Evolutionary conservation across 2,888 invertebrate species (phyloP), one percentile per base, ranked within the genome.

Genomic region (Zaprionus bogoriensis): DNA sequence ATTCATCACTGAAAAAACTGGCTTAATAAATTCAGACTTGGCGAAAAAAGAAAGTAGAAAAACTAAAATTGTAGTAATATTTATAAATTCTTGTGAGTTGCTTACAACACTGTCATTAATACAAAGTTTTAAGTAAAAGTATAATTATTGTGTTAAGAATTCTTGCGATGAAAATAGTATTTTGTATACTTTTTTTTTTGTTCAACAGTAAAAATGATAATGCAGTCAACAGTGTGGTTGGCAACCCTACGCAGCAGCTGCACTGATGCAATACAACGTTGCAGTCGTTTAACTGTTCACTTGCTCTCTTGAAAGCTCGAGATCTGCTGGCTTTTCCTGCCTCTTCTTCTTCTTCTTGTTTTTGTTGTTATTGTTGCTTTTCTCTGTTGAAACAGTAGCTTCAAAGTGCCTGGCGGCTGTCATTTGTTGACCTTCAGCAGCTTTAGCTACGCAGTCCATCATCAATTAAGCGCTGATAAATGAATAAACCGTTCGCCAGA

Each of bases 391-490:
- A 63, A 50, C 53, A 64, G 63, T 50, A 60, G 71, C 71, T 67
- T 30, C 7, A 23, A 66, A 64, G 38, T 55, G 51, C 38, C 41
- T 39, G 54, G 36, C 38, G 50, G 44, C 54, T 73, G 74, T 75
- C 74, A 75, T 75, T 75, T 63, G 46, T 58, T 78, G 78, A 79
- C 78, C 78, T 79, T 79, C 78, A 78, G 54, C 53, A 38, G 52
- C 50, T 61, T 70, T 61, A 52, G 57, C 51, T 61, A 69, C 61
- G 39, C 71, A 48, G 54, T 4, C 51, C 71, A 60, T 67, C 58
- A 68, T 68, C 72, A 72, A 68, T 72, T 57, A 68, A 57, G 64
- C 68, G 57, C 68, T 72, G 72, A 71, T 72, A 72, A 72, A 70
- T 70, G 57, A 62, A 62, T 54, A 67, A 62, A 67, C 70, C 54